Conservation (phyloP, 1,140 invertebrate genomes). For the Drosophila tropicalis region DNA sequence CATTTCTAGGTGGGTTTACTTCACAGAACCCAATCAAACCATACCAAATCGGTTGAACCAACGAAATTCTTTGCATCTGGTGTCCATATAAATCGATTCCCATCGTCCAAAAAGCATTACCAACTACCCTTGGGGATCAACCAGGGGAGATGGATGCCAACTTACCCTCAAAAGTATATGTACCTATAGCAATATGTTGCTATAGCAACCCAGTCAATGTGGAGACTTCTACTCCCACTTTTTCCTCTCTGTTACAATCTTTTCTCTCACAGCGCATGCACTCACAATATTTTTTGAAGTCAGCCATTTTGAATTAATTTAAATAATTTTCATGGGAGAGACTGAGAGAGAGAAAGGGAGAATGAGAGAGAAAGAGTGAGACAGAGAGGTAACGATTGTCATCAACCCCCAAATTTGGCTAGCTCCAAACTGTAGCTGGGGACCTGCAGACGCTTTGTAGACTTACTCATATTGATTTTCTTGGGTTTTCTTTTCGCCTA, state of each 20-base stretch:
- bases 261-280: slow-evolving; percentile 53
- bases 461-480: slow-evolving; percentile 70
- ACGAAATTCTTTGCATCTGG: slow-evolving; percentile 77
- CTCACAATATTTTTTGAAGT: slow-evolving; percentile 39
- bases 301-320: slow-evolving; percentile 80
- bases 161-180: slow-evolving; percentile 41
- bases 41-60: slow-evolving; percentile 45
- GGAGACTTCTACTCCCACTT: slow-evolving; percentile 54
- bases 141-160: slow-evolving; percentile 15
- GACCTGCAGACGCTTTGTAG: slow-evolving; percentile 59
- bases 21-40: slow-evolving; percentile 54
- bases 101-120: slow-evolving; percentile 34
- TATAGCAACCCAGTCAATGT: slow-evolving; percentile 47
- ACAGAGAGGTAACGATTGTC: background rate
- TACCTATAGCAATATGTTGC: slow-evolving; percentile 45
- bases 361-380: slow-evolving; percentile 13
- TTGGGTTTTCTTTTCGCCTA: slow-evolving; percentile 25
- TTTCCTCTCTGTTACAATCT: slow-evolving; percentile 17
- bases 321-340: slow-evolving; percentile 24
- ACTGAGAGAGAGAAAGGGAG: slow-evolving; percentile 18
- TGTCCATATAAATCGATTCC: slow-evolving; percentile 73
- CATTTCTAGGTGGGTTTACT: too few species aligned
- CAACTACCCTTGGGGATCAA: slow-evolving; percentile 19
- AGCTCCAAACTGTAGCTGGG: background rate
- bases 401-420: slow-evolving; percentile 31